Conservation (phyloP, 2,888 invertebrate genomes). For the Hartigia nigra region DNA sequence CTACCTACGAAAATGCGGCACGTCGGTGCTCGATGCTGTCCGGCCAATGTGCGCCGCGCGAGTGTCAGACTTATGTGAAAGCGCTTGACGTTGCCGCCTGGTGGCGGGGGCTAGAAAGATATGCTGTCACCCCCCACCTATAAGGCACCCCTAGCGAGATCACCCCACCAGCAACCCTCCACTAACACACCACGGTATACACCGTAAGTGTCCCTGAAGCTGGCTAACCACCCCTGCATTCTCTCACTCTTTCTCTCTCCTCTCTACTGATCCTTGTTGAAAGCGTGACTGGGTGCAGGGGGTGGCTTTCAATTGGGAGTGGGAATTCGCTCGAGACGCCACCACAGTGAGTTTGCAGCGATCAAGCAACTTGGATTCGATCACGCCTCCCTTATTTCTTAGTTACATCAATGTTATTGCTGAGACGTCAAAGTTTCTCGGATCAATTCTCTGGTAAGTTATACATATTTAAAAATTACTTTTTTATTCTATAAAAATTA, state of each 20-base stretch:
- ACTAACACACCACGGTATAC: constrained; percentile 17
- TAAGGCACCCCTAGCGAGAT: constrained; percentile 5
- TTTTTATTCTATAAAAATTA: too few relatives aligned
- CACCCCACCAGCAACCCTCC: constrained; percentile 5
- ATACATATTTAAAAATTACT: neutral
- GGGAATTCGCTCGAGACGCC: constrained; percentile 19
- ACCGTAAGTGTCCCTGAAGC: constrained; percentile 22
- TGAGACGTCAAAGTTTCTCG: neutral
- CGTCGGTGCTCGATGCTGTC: constrained; percentile 53
- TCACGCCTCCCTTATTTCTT: neutral
- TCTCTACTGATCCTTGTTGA: neutral
- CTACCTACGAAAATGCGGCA: constrained; percentile 40
- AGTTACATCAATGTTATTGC: neutral
- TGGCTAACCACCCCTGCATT: neutral
- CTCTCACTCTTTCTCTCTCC: neutral
- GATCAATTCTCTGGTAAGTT: neutral
- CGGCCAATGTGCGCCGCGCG: constrained; percentile 61
- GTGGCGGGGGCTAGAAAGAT: constrained; percentile 37
- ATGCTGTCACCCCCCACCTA: neutral
- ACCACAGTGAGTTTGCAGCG: constrained; percentile 22
- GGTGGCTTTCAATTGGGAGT: constrained; percentile 9
- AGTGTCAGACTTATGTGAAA: constrained; percentile 58
- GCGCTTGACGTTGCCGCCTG: constrained; percentile 53
- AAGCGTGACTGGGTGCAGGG: neutral
- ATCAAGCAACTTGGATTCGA: constrained; percentile 23